phyloP scores from a whole-genome alignment of 2,888 invertebrate genomes.

The Caradrina kadenii region DNA sequence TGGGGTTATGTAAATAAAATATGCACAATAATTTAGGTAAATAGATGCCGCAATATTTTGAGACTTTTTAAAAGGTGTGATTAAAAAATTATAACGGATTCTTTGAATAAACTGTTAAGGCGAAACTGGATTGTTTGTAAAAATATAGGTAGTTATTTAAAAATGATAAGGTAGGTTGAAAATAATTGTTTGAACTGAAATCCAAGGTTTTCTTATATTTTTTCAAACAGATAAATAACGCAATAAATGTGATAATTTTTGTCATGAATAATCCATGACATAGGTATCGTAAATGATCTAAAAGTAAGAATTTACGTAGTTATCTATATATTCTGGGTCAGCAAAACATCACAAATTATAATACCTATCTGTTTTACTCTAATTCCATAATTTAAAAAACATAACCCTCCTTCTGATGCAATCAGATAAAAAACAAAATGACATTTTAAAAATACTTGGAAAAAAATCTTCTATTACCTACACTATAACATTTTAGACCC shows the following conservation, averaged over 20 bases:
- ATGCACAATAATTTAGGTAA: slow-evolving; percentile 58
- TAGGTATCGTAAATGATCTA: neutral
- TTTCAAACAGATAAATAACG: neutral
- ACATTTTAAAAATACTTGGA: too few relatives aligned
- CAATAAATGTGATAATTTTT: neutral
- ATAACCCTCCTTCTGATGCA: too few relatives aligned
- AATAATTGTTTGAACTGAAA: too few relatives aligned
- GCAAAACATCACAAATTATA: neutral
- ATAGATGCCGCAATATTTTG: slow-evolving; percentile 52
- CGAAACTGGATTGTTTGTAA: slow-evolving; percentile 14
- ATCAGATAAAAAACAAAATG: too few relatives aligned
- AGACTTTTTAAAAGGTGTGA: slow-evolving; percentile 57
- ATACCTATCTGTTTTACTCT: neutral
- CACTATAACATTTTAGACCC: too few relatives aligned
- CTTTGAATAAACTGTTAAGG: slow-evolving; percentile 58
- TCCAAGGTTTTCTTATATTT: too few relatives aligned
- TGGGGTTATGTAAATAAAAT: slow-evolving; percentile 59
- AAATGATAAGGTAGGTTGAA: neutral
- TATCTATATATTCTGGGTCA: neutral
- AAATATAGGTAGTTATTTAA: neutral
- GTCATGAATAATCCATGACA: neutral
- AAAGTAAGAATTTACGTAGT: neutral
- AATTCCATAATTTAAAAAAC: neutral
- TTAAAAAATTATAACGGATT: slow-evolving; percentile 48
- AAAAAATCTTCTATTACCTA: too few relatives aligned